A percentile compares a stretch with the other conserved stretches of the same genome.
phyloP scores from a whole-genome alignment of 2,113 vertebrate species.

The Lophura nycthemera region DNA sequence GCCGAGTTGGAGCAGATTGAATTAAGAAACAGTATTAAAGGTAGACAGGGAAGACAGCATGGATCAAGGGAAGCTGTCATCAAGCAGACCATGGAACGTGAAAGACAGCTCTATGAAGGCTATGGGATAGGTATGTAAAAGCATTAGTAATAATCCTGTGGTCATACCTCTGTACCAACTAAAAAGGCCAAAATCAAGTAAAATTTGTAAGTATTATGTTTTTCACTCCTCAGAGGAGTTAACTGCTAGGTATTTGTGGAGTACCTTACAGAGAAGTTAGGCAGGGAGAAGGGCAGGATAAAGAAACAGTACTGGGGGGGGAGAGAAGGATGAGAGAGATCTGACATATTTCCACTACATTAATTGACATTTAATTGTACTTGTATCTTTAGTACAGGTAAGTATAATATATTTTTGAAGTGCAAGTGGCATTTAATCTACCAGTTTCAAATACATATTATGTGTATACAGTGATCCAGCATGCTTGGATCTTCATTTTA shows the following conservation, averaged over 20 bases:
- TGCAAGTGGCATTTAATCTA: neutral
- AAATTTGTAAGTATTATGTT: neutral
- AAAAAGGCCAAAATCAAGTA: neutral
- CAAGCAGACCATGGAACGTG: conserved; percentile 90
- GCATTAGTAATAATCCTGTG: neutral
- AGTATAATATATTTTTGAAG: no score
- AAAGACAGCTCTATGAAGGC: conserved; percentile 84
- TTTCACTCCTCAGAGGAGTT: neutral
- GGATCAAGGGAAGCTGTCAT: conserved; percentile 86
- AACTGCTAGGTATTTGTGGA: neutral
- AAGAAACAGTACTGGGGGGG: no score
- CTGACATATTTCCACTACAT: no score
- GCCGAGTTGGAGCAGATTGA: conserved; percentile 93
- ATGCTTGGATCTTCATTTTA: neutral
- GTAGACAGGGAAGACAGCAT: conserved; percentile 90
- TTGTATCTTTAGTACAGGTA: no score
- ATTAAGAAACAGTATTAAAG: conserved; percentile 91
- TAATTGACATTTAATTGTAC: no score
- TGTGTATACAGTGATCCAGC: neutral
- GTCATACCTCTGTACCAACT: neutral
- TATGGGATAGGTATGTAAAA: conserved; percentile 85
- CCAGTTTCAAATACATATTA: neutral
- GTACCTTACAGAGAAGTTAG: neutral
- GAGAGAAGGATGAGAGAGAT: no score
- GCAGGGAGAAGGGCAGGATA: no score